Conservation (phyloP, 2,113 vertebrate species). For the Chauna torquata region DNA sequence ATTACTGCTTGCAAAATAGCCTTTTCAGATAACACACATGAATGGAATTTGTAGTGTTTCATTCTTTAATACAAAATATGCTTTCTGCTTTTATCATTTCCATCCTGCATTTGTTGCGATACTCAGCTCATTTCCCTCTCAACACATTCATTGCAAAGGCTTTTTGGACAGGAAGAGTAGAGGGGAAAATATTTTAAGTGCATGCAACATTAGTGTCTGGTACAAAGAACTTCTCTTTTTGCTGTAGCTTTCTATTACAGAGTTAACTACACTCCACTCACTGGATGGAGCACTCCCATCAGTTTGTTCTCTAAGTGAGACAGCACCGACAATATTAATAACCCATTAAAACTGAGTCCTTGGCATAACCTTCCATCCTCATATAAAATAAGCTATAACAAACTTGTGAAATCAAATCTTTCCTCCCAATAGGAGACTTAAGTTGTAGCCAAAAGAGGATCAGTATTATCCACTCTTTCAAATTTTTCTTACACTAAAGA, state of each 20-base stretch:
- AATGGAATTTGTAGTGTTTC: slow-evolving; percentile 61
- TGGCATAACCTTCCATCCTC: neutral
- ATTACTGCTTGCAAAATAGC: slow-evolving; percentile 67
- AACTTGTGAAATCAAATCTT: slow-evolving; percentile 4
- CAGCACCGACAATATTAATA: neutral
- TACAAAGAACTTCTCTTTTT: neutral
- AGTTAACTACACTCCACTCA: neutral
- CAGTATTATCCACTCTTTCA: neutral
- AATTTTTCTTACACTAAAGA: neutral
- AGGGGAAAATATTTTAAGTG: slow-evolving; percentile 2
- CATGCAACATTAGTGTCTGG: neutral
- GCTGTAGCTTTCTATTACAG: neutral
- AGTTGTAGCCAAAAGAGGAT: neutral
- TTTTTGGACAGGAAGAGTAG: slow-evolving; percentile 9
- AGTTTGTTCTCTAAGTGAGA: neutral
- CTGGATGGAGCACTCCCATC: neutral
- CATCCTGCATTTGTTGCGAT: neutral
- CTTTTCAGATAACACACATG: slow-evolving; percentile 60
- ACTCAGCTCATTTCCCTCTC: slow-evolving; percentile 60
- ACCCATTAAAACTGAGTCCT: neutral
- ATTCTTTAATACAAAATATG: slow-evolving; percentile 50
- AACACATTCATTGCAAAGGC: neutral
- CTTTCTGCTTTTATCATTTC: slow-evolving; percentile 57
- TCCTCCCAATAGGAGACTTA: neutral
- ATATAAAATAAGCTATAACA: slow-evolving; percentile 3